Conservation (phyloP, 2,797 vertebrate species). For the Dendrocincla tyrannina region DNA sequence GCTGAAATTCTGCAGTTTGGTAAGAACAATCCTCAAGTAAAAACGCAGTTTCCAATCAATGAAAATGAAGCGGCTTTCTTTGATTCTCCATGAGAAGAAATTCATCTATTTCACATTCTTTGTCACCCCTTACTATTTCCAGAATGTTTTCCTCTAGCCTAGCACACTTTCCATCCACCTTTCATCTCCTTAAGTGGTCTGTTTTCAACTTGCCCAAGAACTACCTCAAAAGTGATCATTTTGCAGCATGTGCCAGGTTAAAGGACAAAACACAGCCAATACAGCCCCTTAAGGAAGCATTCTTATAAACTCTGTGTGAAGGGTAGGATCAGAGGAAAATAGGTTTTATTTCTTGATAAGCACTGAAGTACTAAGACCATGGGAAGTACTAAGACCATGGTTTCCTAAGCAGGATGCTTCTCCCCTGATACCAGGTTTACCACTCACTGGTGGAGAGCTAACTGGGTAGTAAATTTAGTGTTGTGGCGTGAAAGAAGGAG, state of each 20-base stretch:
- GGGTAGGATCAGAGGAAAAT: background rate
- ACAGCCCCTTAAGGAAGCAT: background rate
- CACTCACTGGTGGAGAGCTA: background rate
- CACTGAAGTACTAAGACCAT: background rate
- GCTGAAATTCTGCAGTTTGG: background rate
- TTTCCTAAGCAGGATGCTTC: background rate
- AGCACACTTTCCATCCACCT: background rate
- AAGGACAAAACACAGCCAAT: background rate
- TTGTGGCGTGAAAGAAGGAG: background rate
- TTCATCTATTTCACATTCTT: background rate
- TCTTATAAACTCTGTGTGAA: background rate
- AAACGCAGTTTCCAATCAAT: background rate
- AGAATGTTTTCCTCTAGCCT: background rate
- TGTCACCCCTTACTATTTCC: background rate
- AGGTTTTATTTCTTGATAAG: background rate
- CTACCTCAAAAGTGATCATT: background rate
- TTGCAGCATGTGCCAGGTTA: background rate
- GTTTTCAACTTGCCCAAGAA: background rate
- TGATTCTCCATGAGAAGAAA: background rate
- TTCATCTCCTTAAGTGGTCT: background rate
- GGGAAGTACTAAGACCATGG: background rate
- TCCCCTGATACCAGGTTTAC: background rate
- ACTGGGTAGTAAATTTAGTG: background rate
- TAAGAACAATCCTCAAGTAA: background rate
- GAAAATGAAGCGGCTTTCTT: background rate